phyloP scores from a whole-genome alignment of 2,888 invertebrate species.

The Hedya salicella region DNA sequence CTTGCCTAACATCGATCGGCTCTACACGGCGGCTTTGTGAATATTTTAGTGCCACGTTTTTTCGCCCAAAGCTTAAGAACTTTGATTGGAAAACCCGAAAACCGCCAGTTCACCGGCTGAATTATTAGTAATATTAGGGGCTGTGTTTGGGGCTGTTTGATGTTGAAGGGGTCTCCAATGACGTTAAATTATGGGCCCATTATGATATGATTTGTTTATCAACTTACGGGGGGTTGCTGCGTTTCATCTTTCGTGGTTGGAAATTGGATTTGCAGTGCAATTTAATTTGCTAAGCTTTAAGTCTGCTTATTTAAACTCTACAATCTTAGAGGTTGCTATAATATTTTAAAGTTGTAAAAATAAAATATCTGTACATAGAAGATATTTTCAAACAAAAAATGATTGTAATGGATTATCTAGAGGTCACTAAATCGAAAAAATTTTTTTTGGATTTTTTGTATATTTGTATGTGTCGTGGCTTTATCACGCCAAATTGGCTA shows the following conservation, averaged over 20 bases:
- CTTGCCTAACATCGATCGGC: conserved; percentile 33
- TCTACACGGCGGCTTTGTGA: conserved; percentile 48
- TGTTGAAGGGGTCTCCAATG: conserved; percentile 31
- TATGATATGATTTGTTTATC: conserved; percentile 37
- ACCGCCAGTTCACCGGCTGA: conserved; percentile 55
- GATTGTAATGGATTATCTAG: too few relatives aligned
- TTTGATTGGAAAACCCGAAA: conserved; percentile 63
- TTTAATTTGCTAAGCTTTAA: background rate
- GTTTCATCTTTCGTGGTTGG: conserved; percentile 23
- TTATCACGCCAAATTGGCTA: too few relatives aligned
- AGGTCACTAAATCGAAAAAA: too few relatives aligned
- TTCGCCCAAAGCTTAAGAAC: conserved; percentile 54
- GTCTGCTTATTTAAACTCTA: background rate
- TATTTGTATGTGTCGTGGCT: too few relatives aligned
- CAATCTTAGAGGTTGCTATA: too few relatives aligned
- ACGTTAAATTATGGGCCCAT: conserved; percentile 27
- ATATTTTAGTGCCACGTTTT: conserved; percentile 65
- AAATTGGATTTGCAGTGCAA: conserved; percentile 11
- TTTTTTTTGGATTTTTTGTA: too few relatives aligned
- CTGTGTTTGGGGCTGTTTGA: conserved; percentile 37
- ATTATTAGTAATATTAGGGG: conserved; percentile 61
- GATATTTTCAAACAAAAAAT: too few relatives aligned
- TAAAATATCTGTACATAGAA: too few relatives aligned
- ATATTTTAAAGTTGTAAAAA: too few relatives aligned
- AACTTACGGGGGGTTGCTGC: conserved; percentile 17